Base-by-base conservation (phyloP, 2,888 invertebrate genomes). In the Sarcophaga carnaria region DNA sequence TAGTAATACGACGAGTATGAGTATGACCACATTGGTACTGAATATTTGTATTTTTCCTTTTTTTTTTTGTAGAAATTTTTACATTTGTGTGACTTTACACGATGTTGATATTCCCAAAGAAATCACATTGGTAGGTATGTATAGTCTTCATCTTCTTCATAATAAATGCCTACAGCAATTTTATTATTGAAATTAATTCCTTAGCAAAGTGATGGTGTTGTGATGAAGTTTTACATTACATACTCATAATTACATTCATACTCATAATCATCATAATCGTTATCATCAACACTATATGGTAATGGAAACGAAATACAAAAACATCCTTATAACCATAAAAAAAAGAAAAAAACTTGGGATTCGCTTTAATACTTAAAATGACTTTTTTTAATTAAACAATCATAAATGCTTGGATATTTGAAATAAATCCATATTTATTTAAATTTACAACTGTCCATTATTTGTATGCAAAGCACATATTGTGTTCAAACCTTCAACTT, bases 151-250 rank as follows among this genome's bases (percentile, higher is more conserved):
- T 88, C 87, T 80, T 87, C 88, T 86, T 78, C 79, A 88, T 84
- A 83, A 86, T 79, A 87, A 87, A 86, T 88, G 88, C 88, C 86
- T 83, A 72, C 71, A 88, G 87, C 79, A 76, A 79, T 84, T 87
- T 88, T 88, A 89, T 88, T 88, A 88, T 89, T 88, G 88, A 88
- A 89, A 89, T 88, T 89, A 89, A 89, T 88, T 89, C 86, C 85
- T 80, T 82, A 84, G 84, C 79, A 83, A 87, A 88, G 84, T 88
- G 74, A 82, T 80, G 49, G 59, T 83, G 63, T 80, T 75, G 27
- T 47, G 25, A 54, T 54, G 17, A 5, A 14, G 17, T 54, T 17
- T 54, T 54, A 4, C 17, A 54, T 54, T 54, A 54, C 54, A 54
- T 54, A 54, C 5, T n/a, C n/a, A n/a, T n/a, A n/a, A 45, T 27